Evolutionary conservation across 2,113 vertebrate genomes (phyloP).

Genomic region (Procavia capensis): DNA sequence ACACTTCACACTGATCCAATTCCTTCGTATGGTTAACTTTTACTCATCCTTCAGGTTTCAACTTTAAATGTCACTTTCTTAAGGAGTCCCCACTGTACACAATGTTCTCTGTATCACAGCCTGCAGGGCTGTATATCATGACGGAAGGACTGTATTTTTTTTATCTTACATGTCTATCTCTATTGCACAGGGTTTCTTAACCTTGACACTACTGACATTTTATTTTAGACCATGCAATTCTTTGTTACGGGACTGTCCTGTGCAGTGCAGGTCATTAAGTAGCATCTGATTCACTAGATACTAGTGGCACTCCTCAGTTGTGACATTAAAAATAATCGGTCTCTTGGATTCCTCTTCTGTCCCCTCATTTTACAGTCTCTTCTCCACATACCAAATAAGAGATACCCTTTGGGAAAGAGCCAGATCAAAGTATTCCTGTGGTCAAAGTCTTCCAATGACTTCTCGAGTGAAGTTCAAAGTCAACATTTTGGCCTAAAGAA

Average conservation of each 20-base stretch:
- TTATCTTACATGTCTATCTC: not conserved
- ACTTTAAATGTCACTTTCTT: not conserved
- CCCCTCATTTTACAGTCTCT: not conserved
- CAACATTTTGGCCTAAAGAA: not conserved
- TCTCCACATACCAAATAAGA: not conserved
- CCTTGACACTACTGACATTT: not conserved
- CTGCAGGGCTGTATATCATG: not conserved
- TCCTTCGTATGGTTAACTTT: not conserved
- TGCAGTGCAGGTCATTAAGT: not conserved
- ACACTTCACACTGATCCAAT: not conserved
- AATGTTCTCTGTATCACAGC: not conserved
- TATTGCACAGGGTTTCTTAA: not conserved
- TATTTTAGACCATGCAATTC: not conserved
- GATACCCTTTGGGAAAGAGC: not conserved
- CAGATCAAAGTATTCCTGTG: not conserved
- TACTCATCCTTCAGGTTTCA: not conserved
- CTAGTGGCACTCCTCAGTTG: not conserved
- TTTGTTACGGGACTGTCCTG: not conserved
- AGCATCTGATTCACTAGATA: not conserved
- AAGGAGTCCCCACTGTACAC: not conserved
- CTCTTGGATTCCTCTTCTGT: not conserved
- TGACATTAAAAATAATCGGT: not conserved
- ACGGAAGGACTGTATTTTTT: not conserved
- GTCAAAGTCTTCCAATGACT: not conserved
- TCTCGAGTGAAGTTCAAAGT: not conserved